phyloP scores from a whole-genome alignment of 2,888 invertebrate genomes.

The Rhyacophila evoluta region DNA sequence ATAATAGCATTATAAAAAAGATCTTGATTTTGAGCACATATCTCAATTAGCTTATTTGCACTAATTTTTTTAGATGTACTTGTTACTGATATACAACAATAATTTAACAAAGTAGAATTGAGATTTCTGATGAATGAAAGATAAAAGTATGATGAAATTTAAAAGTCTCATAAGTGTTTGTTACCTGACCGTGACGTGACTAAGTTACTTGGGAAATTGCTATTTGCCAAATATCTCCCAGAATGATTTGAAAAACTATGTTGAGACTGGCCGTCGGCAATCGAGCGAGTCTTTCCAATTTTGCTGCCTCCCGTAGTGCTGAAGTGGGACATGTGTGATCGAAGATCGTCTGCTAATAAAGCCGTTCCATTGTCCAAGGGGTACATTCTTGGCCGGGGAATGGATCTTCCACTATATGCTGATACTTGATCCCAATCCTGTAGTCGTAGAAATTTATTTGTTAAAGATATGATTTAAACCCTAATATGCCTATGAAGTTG shows the following conservation, averaged over 20 bases:
- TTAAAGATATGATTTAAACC: too few relatives aligned
- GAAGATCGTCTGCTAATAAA: slow-evolving; percentile 77
- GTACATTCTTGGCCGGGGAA: slow-evolving; percentile 89
- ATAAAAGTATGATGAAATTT: too few relatives aligned
- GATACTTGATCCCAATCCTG: slow-evolving; percentile 90
- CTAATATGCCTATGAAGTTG: too few relatives aligned
- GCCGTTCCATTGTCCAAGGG: slow-evolving; percentile 75
- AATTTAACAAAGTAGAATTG: too few relatives aligned
- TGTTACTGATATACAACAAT: too few relatives aligned
- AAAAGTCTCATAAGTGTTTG: slow-evolving; percentile 16
- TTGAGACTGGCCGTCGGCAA: slow-evolving; percentile 91
- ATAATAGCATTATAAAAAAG: too few relatives aligned
- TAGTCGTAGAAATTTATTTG: too few relatives aligned
- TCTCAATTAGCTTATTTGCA: too few relatives aligned
- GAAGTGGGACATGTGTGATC: slow-evolving; percentile 76
- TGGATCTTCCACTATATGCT: slow-evolving; percentile 90
- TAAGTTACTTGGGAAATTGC: slow-evolving; percentile 80
- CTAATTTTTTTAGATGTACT: too few relatives aligned
- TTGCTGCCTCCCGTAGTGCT: slow-evolving; percentile 73
- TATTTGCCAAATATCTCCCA: slow-evolving; percentile 77
- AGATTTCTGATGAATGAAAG: too few relatives aligned
- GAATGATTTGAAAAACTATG: slow-evolving; percentile 89
- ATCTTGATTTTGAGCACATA: too few relatives aligned
- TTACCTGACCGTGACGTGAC: slow-evolving; percentile 79
- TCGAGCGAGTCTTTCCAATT: slow-evolving; percentile 70